Evolutionary conservation across 2,113 vertebrate genomes (phyloP).

Genomic region (Platysternon megacephalum): DNA sequence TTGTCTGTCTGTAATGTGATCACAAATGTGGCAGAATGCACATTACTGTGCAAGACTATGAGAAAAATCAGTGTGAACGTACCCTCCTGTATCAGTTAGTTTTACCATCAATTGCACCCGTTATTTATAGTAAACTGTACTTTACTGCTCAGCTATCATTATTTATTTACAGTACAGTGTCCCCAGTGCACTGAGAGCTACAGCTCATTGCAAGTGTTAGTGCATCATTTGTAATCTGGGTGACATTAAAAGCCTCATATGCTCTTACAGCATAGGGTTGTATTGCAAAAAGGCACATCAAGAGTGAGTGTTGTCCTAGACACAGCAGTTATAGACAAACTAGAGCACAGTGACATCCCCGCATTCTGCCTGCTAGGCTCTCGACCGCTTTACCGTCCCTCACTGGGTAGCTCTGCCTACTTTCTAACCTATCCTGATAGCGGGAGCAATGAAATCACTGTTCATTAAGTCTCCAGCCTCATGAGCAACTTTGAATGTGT

Average conservation of each 20-base stretch:
- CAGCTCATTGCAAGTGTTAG: not conserved
- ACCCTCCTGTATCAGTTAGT: not conserved
- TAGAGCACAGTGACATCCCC: accelerated
- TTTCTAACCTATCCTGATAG: accelerated
- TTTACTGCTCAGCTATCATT: not conserved
- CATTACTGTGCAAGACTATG: not conserved
- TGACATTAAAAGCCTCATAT: accelerated
- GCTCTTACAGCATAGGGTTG: not conserved
- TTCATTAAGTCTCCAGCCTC: accelerated
- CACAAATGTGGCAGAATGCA: not conserved
- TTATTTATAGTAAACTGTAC: accelerated
- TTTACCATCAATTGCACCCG: accelerated
- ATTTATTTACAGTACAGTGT: no score
- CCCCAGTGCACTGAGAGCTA: accelerated
- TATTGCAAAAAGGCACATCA: not conserved
- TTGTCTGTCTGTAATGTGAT: no score
- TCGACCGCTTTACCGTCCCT: no score
- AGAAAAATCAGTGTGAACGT: not conserved
- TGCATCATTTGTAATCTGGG: accelerated
- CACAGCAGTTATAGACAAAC: not conserved
- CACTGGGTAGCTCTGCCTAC: not conserved
- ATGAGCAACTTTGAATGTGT: not conserved
- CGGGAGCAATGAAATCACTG: accelerated
- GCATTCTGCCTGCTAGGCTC: not conserved
- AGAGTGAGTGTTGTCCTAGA: accelerated